A percentile compares a stretch with the other conserved stretches of the same genome.
phyloP scores from a whole-genome alignment of 2,888 invertebrate species.

The Mechanitis mazaeus region DNA sequence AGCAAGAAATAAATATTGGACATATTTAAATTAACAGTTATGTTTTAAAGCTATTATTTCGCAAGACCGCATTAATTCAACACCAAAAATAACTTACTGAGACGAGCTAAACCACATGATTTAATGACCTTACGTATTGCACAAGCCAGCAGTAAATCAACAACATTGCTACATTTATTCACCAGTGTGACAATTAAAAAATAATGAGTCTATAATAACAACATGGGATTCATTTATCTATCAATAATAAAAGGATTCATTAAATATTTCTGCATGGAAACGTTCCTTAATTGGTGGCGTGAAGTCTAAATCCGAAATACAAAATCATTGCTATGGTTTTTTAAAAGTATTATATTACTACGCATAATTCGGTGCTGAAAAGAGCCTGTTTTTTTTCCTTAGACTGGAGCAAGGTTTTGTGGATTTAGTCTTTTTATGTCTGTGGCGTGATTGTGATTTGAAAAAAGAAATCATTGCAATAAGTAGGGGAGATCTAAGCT shows the following conservation, averaged over 20 bases:
- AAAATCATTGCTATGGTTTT: not conserved
- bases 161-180: too few relatives aligned
- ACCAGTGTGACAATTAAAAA: slow-evolving; percentile 7
- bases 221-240: slow-evolving; percentile 20
- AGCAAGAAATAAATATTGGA: too few relatives aligned
- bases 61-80: too few relatives aligned
- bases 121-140: not conserved
- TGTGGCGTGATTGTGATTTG: not conserved
- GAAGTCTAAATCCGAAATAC: slow-evolving; percentile 12
- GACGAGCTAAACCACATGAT: too few relatives aligned
- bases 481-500: too few relatives aligned
- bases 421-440: too few relatives aligned
- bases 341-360: not conserved
- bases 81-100: too few relatives aligned
- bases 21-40: too few relatives aligned
- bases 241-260: slow-evolving; percentile 22
- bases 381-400: not conserved
- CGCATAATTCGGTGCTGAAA: not conserved
- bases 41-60: too few relatives aligned
- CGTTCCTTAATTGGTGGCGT: slow-evolving; percentile 16
- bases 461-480: too few relatives aligned
- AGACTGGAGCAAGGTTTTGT: too few relatives aligned
- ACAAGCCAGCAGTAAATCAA: slow-evolving; percentile 3
- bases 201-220: slow-evolving; percentile 13
- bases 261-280: slow-evolving; percentile 25